Evolutionary conservation across 2,888 invertebrate genomes (phyloP).

Genomic region (Sesamia inferens): DNA sequence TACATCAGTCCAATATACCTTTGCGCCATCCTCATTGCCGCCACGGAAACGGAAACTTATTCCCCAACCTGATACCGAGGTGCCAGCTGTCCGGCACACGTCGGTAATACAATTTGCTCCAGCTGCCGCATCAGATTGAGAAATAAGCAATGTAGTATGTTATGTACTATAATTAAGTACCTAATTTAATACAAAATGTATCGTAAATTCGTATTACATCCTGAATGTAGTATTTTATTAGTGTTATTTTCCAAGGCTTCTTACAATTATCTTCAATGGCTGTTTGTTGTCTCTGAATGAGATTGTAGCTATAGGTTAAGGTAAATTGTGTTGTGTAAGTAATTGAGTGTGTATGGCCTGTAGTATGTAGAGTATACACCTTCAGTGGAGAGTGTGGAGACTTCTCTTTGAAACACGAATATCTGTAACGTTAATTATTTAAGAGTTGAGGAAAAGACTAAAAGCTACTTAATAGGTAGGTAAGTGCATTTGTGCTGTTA

Average conservation of each 20-base stretch:
- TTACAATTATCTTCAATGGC: slow-evolving; percentile 67
- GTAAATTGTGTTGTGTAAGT: slow-evolving; percentile 40
- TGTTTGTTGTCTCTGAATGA: slow-evolving; percentile 68
- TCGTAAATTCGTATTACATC: slow-evolving; percentile 35
- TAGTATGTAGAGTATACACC: slow-evolving; percentile 27
- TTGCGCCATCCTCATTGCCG: slow-evolving; percentile 84
- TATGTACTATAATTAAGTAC: slow-evolving; percentile 2
- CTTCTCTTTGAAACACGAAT: slow-evolving; percentile 23
- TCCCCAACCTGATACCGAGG: slow-evolving; percentile 90
- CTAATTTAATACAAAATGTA: slow-evolving; percentile 22
- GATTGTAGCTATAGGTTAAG: slow-evolving; percentile 58
- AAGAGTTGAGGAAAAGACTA: slow-evolving; percentile 79
- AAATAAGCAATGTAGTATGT: slow-evolving; percentile 60
- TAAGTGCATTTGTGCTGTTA: slow-evolving; percentile 73
- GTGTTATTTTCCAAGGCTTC: slow-evolving; percentile 68
- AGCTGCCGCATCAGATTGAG: slow-evolving; percentile 90
- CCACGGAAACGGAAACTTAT: slow-evolving; percentile 95
- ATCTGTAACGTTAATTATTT: slow-evolving; percentile 51
- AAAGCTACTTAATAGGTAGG: slow-evolving; percentile 63
- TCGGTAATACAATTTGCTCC: slow-evolving; percentile 97
- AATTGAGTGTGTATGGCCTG: slow-evolving; percentile 39
- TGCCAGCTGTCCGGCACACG: slow-evolving; percentile 84
- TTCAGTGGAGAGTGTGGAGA: slow-evolving; percentile 2
- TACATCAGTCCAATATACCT: slow-evolving; percentile 73
- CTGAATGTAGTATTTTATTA: slow-evolving; percentile 46